Percentiles rank a stretch among this genome's conserved stretches.
These are phyloP conservation scores for Sarcophaga carnaria DNA, from an alignment of 2,888 invertebrate species.

Conservation along the genomic window DNA sequence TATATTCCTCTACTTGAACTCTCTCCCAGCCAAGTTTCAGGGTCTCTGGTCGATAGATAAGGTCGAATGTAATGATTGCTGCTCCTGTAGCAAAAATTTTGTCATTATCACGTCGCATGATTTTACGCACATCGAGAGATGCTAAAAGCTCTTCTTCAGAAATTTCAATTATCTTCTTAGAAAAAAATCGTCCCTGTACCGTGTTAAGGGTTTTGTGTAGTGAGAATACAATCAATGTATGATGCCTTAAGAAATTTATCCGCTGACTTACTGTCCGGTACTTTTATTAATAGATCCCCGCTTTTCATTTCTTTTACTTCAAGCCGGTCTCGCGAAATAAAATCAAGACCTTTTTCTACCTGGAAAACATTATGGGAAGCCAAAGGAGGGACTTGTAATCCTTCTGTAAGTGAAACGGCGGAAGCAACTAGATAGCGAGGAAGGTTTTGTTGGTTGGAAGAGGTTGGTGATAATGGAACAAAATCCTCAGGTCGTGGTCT, in stretches of 20 bases:
- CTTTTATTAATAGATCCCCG: not conserved
- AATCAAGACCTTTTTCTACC: constrained; percentile 60
- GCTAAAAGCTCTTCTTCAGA: no score
- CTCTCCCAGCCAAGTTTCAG: not conserved
- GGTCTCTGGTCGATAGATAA: not conserved
- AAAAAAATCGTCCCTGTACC: not conserved
- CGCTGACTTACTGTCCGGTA: not conserved
- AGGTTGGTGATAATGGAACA: not conserved
- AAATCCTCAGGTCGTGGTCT: not conserved
- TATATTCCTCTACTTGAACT: not conserved
- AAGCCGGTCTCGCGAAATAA: not conserved
- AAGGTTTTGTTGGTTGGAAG: not conserved
- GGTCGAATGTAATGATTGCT: no score
- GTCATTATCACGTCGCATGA: no score
- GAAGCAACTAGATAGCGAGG: not conserved
- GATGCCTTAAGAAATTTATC: not conserved
- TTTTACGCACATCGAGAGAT: no score
- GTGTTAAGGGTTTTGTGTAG: not conserved
- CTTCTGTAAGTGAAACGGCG: not conserved
- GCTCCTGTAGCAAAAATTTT: no score
- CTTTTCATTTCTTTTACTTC: not conserved
- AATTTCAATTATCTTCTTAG: not conserved
- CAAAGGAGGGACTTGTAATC: not conserved
- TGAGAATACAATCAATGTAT: not conserved
- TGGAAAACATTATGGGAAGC: no score